Evolutionary conservation across 2,113 vertebrate species (phyloP), one percentile per base, ranked within the genome.

Genomic region (Pan troglodytes): DNA sequence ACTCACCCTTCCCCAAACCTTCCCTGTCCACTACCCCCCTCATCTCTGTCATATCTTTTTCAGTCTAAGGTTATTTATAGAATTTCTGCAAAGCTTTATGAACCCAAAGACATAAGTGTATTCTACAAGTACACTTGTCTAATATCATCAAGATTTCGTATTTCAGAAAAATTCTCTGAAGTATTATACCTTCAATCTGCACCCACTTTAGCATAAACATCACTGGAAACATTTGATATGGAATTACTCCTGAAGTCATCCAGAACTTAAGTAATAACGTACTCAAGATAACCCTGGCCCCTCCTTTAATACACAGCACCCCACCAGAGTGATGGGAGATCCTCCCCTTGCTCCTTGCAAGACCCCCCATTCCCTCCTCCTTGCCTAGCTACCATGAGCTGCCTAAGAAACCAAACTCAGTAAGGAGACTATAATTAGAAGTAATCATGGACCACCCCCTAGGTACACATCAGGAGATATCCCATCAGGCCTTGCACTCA

Each of bases 101-200:
- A 84, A 88, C 61, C 40, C 73, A 64, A 82, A 72, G 75, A 83
- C 61, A 32, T 72, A 96, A 92, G 45, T 57, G 8, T 6, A 90
- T 43, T 52, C 83, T 90, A 72, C 20, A 79, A 67, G 35, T 73
- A 93, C 3, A 64, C 27, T 88, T 93, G 72, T 52, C 50, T 90
- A 70, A 64, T n/a, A 70, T 18, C 38, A 80, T 25, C 0, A 14
- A 83, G 40, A 75, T 55, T 93, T 88, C 22, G 40, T 67, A 80
- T 52, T 76, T 86, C 87, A 81, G 22, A 67, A 91, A 92, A 95
- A 59, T 57, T 50, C 52, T 86, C 87, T 88, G 12, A 95, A 85
- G 48, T 35, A 48, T 35, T n/a, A 80, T 79, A 61, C 40, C 85
- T 92, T 83, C 55, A 67, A 68, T 93, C 52, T 85, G 64, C 57